Evolutionary conservation across 2,797 vertebrate genomes (phyloP).

Genomic region (Megaceryle alcyon): DNA sequence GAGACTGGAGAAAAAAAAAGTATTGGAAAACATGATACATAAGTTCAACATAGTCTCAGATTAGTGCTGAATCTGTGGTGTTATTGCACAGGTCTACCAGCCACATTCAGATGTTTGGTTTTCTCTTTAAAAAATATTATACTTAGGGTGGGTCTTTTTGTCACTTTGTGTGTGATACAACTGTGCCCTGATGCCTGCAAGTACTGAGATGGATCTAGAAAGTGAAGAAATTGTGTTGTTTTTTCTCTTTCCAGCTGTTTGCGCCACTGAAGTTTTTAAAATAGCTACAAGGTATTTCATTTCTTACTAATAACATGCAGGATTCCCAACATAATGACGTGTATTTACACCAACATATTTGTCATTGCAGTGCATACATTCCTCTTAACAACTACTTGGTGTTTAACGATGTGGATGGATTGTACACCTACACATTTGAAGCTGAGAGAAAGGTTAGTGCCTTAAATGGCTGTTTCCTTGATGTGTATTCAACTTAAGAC

Average conservation of each 20-base stretch:
- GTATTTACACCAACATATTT: slow-evolving; percentile 9
- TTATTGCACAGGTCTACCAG: not conserved
- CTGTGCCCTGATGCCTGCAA: not conserved
- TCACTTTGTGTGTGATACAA: not conserved
- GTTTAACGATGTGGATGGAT: slow-evolving; percentile 95
- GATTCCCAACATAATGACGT: not conserved
- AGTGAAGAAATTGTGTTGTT: not conserved
- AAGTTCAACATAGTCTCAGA: not conserved
- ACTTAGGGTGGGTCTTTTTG: not conserved
- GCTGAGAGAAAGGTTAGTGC: slow-evolving; percentile 92
- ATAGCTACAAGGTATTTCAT: slow-evolving; percentile 92
- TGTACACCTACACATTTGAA: slow-evolving; percentile 96
- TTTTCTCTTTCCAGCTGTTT: slow-evolving; percentile 85
- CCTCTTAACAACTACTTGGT: slow-evolving; percentile 98
- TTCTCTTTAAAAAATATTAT: not conserved
- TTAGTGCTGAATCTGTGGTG: not conserved
- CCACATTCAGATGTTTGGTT: not conserved
- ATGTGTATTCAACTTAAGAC: not conserved
- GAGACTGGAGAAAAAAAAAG: not conserved
- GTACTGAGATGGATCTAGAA: not conserved
- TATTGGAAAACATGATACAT: not conserved
- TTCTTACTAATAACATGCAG: slow-evolving; percentile 11
- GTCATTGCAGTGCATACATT: slow-evolving; percentile 89
- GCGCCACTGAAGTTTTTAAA: slow-evolving; percentile 96
- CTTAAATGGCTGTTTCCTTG: not conserved